Evolutionary conservation across 1,140 invertebrate species (phyloP).

Genomic region (Drosophila tsacasi): DNA sequence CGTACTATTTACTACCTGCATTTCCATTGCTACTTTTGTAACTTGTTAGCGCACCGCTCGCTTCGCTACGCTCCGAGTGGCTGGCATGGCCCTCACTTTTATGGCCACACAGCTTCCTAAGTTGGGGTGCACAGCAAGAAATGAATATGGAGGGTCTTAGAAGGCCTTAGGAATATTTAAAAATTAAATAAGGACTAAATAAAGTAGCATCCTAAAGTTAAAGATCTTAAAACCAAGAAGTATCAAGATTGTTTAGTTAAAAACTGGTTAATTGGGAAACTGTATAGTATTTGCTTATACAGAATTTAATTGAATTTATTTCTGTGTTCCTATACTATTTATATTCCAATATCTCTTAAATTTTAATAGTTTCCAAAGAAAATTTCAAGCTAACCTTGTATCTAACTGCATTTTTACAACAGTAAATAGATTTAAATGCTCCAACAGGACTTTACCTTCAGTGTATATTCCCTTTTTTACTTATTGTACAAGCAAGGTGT

Average conservation of each 20-base stretch:
- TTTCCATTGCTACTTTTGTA: slow-evolving; percentile 84
- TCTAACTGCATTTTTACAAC: not conserved
- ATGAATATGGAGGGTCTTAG: not conserved
- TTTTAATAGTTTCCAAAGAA: not conserved
- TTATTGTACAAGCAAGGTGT: not conserved
- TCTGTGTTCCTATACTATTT: not conserved
- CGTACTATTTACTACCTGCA: slow-evolving; percentile 81
- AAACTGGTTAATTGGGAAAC: not conserved
- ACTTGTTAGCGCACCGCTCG: slow-evolving; percentile 73
- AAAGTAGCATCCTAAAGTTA: not conserved
- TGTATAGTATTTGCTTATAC: not conserved
- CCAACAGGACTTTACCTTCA: not conserved
- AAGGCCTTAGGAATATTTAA: no score
- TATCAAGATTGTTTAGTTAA: no score
- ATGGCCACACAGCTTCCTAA: slow-evolving; percentile 46
- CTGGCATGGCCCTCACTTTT: slow-evolving; percentile 40
- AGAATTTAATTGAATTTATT: not conserved
- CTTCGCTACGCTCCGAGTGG: slow-evolving; percentile 52
- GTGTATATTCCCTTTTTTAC: slow-evolving; percentile 23
- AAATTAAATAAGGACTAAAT: not conserved
- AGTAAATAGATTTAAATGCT: not conserved
- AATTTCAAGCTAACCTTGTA: not conserved
- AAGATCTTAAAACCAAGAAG: not conserved
- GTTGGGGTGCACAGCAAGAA: slow-evolving; percentile 15
- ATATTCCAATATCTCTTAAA: not conserved